phyloP scores from a whole-genome alignment of 2,797 vertebrate species.

The Sitta carolinensis region DNA sequence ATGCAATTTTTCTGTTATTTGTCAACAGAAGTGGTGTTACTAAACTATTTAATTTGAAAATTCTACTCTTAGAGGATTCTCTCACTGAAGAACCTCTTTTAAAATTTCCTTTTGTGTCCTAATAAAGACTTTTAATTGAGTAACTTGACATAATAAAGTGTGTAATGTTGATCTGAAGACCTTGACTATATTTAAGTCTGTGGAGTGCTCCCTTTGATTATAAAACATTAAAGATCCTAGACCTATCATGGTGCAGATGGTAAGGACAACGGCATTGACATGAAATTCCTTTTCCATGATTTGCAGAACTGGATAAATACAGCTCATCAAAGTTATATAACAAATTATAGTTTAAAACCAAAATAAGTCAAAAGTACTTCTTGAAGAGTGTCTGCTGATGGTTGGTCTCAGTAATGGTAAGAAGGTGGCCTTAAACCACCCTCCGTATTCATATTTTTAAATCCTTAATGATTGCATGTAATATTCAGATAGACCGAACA shows the following conservation, averaged over 20 bases:
- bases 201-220: neutral
- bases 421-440: neutral
- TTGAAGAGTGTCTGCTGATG: neutral
- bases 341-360: neutral
- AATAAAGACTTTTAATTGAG: neutral
- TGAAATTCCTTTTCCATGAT: neutral
- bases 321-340: neutral
- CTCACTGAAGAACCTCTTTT: neutral
- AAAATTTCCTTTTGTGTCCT: neutral
- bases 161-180: neutral
- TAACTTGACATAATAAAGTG: neutral
- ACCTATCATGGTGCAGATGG: neutral
- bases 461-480: neutral
- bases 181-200: neutral
- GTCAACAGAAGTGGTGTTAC: neutral
- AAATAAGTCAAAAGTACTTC: neutral
- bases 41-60: neutral
- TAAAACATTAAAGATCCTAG: neutral
- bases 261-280: neutral
- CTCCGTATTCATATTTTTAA: neutral
- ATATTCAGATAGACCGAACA: neutral
- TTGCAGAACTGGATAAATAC: neutral
- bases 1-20: neutral
- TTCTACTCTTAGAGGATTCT: neutral
- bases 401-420: neutral